Base-by-base conservation (phyloP, 2,888 invertebrate species). In the Ichneumoninae sp. region DNA sequence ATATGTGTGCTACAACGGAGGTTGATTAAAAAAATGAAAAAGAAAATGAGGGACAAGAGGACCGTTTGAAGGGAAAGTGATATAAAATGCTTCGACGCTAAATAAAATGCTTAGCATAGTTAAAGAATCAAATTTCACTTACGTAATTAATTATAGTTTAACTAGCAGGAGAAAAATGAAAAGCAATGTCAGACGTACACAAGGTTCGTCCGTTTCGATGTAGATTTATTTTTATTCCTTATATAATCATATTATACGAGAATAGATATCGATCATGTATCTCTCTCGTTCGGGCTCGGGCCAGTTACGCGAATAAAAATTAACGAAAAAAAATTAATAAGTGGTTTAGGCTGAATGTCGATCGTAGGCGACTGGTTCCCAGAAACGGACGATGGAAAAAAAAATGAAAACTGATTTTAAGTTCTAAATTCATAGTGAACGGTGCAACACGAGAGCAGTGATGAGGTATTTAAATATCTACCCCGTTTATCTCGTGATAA, bases 31-130 rank as follows among this genome's bases (percentile, higher is more conserved):
- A 36, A 13, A 22, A n/a, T 26, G 22, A 22, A 13, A 54, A 47
- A 33, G 13, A 60, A 70, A 60, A 5, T 33, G 6, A 33, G 30
- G 7, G 26, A 44, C 52, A 68, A 40, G 7, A 76, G n/a, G 22
- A 69, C 66, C 44, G 54, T 54, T 60, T 76, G 30, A 44, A 68
- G 70, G 70, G 50, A 60, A 65, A 74, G 71, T 33, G 62, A 65
- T 65, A 68, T 75, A 78, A 78, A 75, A 82, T 75, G 84, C 84
- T 82, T 84, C 75, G 82, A 82, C 70, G 79, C 79, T 78, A 82
- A 78, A 79, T 62, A 19, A 82, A 82, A 79, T 79, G 83, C 80
- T 85, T 85, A 80, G 77, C 77, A 69, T 80, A 77, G 80, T 85
- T 69, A 57, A 71, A 26, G 36, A 57, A 80, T 78, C 62, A 80